Evolutionary conservation across 53 echinoderm and acorn worm species (phyloP).

Genomic region (Astropecten irregularis): DNA sequence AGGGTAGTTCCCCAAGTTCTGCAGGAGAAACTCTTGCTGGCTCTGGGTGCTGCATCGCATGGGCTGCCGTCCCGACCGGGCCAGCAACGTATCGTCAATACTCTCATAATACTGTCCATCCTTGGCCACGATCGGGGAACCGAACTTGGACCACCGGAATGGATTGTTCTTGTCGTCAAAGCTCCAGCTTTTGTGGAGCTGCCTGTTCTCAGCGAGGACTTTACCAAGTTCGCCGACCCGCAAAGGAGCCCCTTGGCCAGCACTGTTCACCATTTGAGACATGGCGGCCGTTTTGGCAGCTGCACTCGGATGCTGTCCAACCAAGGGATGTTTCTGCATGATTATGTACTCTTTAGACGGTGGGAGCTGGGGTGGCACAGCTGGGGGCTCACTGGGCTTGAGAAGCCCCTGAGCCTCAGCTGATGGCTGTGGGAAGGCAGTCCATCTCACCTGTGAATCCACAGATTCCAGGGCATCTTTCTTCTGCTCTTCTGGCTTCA

Average conservation of each 20-base stretch:
- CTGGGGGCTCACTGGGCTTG: neutral
- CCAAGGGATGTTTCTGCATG: slow-evolving; percentile 20
- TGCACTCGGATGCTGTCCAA: neutral
- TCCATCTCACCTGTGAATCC: neutral
- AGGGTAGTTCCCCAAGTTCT: slow-evolving; percentile 29
- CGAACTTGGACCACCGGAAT: neutral
- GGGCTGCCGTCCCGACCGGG: slow-evolving; percentile 28
- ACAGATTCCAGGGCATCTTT: neutral
- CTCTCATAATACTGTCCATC: neutral
- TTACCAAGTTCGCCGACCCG: neutral
- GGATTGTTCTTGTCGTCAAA: slow-evolving; percentile 33
- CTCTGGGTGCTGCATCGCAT: slow-evolving; percentile 59
- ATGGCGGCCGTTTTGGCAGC: neutral
- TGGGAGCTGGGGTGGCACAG: slow-evolving; percentile 2
- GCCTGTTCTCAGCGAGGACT: neutral
- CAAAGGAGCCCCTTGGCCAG: neutral
- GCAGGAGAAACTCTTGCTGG: slow-evolving; percentile 34
- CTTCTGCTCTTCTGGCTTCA: neutral
- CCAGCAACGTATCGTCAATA: slow-evolving; percentile 13
- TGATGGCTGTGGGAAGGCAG: neutral
- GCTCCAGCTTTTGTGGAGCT: slow-evolving; percentile 33
- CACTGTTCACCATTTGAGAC: neutral
- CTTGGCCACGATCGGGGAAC: neutral
- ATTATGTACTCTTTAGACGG: slow-evolving; percentile 23
- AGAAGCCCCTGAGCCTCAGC: neutral